Evolutionary conservation across 1,140 invertebrate genomes (phyloP), one percentile per base, ranked within the genome.

Genomic region (Bombus cullumanus): DNA sequence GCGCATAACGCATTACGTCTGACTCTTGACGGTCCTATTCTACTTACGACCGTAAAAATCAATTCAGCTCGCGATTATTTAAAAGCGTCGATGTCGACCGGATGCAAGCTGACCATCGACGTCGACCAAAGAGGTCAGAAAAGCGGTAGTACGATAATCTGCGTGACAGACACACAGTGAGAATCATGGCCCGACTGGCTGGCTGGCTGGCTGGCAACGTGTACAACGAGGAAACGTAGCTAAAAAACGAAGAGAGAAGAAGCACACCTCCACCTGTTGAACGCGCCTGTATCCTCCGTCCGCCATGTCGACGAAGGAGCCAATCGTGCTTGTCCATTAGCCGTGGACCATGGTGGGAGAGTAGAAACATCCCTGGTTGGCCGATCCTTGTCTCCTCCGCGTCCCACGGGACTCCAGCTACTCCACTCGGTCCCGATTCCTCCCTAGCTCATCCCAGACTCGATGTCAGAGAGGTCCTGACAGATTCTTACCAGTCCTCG

Each of bases 281-380:
- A 78, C 81, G 69, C 57, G 79, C 75, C 28, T 71, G 88, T 91
- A 91, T 92, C 83, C 83, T 77, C 75, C 69, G 83, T 89, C 92
- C 93, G 94, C 94, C 94, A 95, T 95, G 93, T 92, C 94, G 83
- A 59, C 83, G 77, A 90, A 90, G 83, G 89, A 91, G 88, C 94
- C 94, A 95, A 95, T 95, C 87, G 92, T 91, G 83, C 82, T 37
- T 88, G 85, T 86, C 90, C 90, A 90, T 92, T 91, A 90, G 90
- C 82, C 81, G 68, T 43, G 62, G 28, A 41, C 43, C 71, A 82
- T 93, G 85, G 94, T 94, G 93, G 94, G 94, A 92, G 87, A 84
- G 57, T 85, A 83, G 87, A 77, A 81, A 47, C 83, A 85, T 83
- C 78, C 81, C 91, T 93, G 91, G 91, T 93, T 93, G 93, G 92